A percentile compares a stretch with the other conserved stretches of the same genome.
These are phyloP conservation scores for Mizuhopecten yessoensis DNA, from an alignment of 1,140 invertebrate genomes.

Conservation along the genomic window DNA sequence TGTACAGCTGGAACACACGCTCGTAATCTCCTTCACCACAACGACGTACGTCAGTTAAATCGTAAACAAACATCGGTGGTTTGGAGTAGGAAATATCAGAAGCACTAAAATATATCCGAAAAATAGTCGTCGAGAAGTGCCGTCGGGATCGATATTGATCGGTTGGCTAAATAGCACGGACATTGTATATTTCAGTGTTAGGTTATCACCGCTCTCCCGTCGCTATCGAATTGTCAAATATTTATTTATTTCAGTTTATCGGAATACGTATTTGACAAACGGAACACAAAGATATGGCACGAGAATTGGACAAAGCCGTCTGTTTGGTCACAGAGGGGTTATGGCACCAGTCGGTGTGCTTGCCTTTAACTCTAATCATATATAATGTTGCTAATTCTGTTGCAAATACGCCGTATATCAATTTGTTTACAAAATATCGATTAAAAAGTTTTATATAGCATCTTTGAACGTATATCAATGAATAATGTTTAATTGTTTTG, in stretches of 20 bases:
- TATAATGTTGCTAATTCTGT: background rate
- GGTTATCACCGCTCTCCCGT: background rate
- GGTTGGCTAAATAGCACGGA: too few relatives aligned
- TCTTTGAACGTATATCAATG: background rate
- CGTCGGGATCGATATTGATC: too few relatives aligned
- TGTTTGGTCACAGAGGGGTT: background rate
- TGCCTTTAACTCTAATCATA: background rate
- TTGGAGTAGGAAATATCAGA: background rate
- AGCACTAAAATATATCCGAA: background rate
- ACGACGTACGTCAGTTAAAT: background rate
- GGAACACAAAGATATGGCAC: background rate
- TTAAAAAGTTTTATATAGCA: background rate
- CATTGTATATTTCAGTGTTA: background rate
- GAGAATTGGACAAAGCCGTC: background rate
- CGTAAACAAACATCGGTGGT: background rate
- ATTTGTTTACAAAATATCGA: background rate
- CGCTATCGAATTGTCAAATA: background rate
- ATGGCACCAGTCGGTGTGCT: background rate
- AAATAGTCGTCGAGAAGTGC: background rate
- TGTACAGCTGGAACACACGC: background rate
- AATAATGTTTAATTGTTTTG: background rate
- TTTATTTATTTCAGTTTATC: slow-evolving; percentile 36
- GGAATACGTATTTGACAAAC: background rate
- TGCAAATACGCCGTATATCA: background rate
- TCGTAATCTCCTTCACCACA: background rate